Evolutionary conservation across 2,888 invertebrate species (phyloP), one percentile per base, ranked within the genome.

Genomic region (Mycalesis mineus): DNA sequence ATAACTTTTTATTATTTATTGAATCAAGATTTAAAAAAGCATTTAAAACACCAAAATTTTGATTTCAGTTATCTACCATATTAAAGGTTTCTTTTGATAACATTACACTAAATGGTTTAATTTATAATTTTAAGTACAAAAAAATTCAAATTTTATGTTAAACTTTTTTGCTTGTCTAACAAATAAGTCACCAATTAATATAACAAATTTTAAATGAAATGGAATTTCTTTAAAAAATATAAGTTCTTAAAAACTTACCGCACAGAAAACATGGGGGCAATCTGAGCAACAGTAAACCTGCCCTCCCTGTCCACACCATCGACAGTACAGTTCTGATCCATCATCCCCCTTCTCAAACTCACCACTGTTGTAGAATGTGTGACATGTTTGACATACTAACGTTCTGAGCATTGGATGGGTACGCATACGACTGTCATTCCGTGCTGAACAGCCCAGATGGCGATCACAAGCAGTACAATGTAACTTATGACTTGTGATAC

Each of bases 281-380:
- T 92, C 91, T 1, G 95, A 93, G 72, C 95, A 95, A 73, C 95
- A 95, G 71, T 95, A 93, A 0, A 95, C 94, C 79, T 94, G 93
- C 4, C 94, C 94, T 4, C 92, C 95, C 77, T 95, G 95, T 0
- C 95, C 95, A 72, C 95, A 95, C 95, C 95, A 95, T 49, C 95
- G 91, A 68, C 95, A 95, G 72, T 95, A 95, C 61, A 95, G 82
- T 75, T 95, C 95, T 13, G 95, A 95, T 22, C 95, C 95, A 83
- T 95, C 95, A 76, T 95, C 95, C 50, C 95, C 95, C 81, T 95
- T 95, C 60, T 94, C 94, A 77, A 95, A 95, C 68, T 94, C 94
- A 5, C 95, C 95, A 75, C 95, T 95, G 53, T 94, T 94, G 73
- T 95, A 95, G 75, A 95, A 95, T 39, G 93, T 92, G 67, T 93